Conservation (phyloP, 53 echinoderm and acorn worm genomes). For the Luidia sarsii region DNA sequence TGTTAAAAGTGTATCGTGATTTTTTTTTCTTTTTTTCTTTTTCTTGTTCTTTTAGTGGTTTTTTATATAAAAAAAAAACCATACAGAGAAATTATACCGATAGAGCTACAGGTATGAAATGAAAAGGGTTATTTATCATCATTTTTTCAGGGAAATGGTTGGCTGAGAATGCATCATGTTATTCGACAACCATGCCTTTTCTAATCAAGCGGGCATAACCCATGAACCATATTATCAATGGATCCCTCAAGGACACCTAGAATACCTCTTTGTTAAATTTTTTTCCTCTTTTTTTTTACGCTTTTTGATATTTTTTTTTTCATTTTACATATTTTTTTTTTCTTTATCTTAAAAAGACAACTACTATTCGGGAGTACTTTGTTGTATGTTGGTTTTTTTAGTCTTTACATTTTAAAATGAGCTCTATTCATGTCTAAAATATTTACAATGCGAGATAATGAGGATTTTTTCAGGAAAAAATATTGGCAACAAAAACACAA, state of each 20-base stretch:
- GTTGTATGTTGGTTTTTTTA: constrained; percentile 9
- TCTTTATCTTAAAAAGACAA: constrained; percentile 42
- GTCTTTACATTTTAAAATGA: constrained; percentile 55
- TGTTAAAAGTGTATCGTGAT: too few species aligned
- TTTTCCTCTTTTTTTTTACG: constrained; percentile 5
- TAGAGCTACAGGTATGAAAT: constrained; percentile 17
- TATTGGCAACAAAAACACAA: constrained; percentile 54
- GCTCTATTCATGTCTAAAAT: constrained; percentile 58
- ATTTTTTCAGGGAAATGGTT: neutral
- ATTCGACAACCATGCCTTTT: constrained; percentile 16
- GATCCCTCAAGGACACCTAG: constrained; percentile 13
- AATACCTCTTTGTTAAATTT: constrained; percentile 17
- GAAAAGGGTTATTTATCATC: constrained; percentile 3
- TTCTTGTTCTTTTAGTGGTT: too few species aligned
- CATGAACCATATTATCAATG: too few species aligned
- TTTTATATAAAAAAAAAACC: constrained; percentile 26
- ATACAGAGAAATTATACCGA: neutral
- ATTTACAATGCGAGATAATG: constrained; percentile 56
- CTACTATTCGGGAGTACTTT: constrained; percentile 38
- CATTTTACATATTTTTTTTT: neutral
- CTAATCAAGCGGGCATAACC: constrained; percentile 21
- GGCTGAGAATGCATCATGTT: neutral
- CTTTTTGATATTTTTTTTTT: constrained; percentile 23
- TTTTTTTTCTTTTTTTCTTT: neutral
- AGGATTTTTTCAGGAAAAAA: constrained; percentile 24